Conservation (phyloP, 2,797 vertebrate species). For the Oryzias sinensis region DNA sequence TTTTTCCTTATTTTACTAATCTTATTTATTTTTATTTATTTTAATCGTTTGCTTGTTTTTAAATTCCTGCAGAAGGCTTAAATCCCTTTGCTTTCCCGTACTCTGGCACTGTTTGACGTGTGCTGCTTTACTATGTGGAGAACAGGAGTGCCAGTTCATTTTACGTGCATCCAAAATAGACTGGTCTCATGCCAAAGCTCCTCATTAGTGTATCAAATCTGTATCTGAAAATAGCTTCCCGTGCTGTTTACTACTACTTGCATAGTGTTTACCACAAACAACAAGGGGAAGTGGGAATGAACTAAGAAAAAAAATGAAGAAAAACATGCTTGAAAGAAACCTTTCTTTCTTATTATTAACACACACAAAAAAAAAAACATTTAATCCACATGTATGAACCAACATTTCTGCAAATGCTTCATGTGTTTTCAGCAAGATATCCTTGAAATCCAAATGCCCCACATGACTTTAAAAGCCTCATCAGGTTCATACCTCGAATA, state of each 20-base stretch:
- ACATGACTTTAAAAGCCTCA: slow-evolving; percentile 31
- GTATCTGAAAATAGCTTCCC: slow-evolving; percentile 4
- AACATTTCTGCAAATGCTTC: slow-evolving; percentile 21
- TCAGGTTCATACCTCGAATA: slow-evolving; percentile 11
- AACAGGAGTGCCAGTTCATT: neutral
- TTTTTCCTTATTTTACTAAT: too few species aligned
- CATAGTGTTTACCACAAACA: slow-evolving; percentile 4
- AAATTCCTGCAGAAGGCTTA: neutral
- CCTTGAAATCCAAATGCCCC: slow-evolving; percentile 35
- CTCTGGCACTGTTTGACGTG: neutral
- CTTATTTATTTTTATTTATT: too few species aligned
- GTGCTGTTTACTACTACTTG: neutral
- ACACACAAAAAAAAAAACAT: slow-evolving; percentile 1
- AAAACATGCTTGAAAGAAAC: slow-evolving; percentile 2
- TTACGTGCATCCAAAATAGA: slow-evolving; percentile 3
- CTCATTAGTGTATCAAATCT: slow-evolving; percentile 8
- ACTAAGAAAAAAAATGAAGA: neutral
- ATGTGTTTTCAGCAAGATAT: slow-evolving; percentile 21
- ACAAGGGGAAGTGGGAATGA: neutral
- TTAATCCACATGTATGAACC: slow-evolving; percentile 14
- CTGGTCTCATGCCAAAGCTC: slow-evolving; percentile 5
- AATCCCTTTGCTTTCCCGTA: slow-evolving; percentile 5
- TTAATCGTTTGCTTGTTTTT: neutral
- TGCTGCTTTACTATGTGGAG: neutral
- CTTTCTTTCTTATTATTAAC: slow-evolving; percentile 1